Percentiles rank a stretch among this genome's conserved stretches.
Evolutionary conservation across 2,888 invertebrate genomes (phyloP).

Genomic region (Ectemnius lituratus): DNA sequence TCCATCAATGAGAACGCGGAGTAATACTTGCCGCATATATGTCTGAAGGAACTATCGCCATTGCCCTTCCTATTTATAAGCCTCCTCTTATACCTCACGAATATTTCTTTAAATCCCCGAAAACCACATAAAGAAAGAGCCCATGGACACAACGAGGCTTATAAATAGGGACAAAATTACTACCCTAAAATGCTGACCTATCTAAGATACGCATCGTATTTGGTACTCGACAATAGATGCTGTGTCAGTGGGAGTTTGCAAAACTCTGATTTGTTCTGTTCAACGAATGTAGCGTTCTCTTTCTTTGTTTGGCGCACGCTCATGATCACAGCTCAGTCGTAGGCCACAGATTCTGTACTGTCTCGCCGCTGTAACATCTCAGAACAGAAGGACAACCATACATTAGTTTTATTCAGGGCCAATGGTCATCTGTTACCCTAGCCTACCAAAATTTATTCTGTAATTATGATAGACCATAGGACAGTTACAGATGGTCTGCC

Average conservation of each 20-base stretch:
- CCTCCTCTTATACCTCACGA: slow-evolving; percentile 51
- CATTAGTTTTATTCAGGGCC: slow-evolving; percentile 78
- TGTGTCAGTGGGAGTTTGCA: slow-evolving; percentile 72
- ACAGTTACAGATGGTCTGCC: slow-evolving; percentile 60
- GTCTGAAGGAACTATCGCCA: slow-evolving; percentile 65
- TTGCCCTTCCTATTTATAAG: slow-evolving; percentile 71
- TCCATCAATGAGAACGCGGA: no score
- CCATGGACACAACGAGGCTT: slow-evolving; percentile 58
- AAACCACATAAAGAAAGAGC: neutral
- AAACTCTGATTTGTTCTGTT: slow-evolving; percentile 76
- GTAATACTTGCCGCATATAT: slow-evolving; percentile 6
- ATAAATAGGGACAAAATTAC: slow-evolving; percentile 67
- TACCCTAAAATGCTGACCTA: slow-evolving; percentile 77
- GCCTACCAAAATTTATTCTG: slow-evolving; percentile 65
- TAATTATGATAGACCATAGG: slow-evolving; percentile 59
- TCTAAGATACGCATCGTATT: slow-evolving; percentile 72
- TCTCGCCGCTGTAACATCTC: slow-evolving; percentile 79
- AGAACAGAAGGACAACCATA: slow-evolving; percentile 79
- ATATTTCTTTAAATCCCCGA: no score
- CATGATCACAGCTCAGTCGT: slow-evolving; percentile 78
- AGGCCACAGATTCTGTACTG: slow-evolving; percentile 78
- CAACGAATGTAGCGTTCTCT: slow-evolving; percentile 76
- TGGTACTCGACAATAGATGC: slow-evolving; percentile 73
- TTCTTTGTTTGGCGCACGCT: slow-evolving; percentile 77
- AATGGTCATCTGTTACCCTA: slow-evolving; percentile 70